Conservation (phyloP, 2,113 vertebrate genomes). For the Genyomyrus donnyi region DNA sequence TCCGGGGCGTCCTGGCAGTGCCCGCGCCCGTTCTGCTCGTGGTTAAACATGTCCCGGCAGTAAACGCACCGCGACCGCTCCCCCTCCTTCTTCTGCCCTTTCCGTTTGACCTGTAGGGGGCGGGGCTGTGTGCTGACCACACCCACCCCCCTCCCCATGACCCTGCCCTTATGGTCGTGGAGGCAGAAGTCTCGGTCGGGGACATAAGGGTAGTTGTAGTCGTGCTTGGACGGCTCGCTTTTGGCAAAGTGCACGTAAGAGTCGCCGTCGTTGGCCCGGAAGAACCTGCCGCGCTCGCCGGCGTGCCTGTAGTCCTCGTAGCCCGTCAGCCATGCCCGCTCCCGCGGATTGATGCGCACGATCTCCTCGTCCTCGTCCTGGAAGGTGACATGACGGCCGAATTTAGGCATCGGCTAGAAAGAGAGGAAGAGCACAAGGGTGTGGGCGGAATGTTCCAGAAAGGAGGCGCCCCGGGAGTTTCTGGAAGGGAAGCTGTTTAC, state of each 20-base stretch:
- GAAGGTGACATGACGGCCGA: conserved; percentile 77
- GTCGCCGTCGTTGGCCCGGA: conserved; percentile 60
- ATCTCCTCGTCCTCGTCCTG: conserved; percentile 84
- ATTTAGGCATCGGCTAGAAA: conserved; percentile 58
- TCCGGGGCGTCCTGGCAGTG: conserved; percentile 89
- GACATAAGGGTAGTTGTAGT: conserved; percentile 80
- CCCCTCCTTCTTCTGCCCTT: conserved; percentile 63
- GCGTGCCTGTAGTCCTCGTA: conserved; percentile 90
- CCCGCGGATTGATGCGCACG: conserved; percentile 82
- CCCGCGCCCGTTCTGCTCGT: conserved; percentile 77
- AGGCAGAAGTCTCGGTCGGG: conserved; percentile 62
- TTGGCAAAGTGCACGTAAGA: conserved; percentile 83
- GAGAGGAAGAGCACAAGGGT: neutral
- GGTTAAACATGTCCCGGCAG: conserved; percentile 89
- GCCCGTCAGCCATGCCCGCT: conserved; percentile 83
- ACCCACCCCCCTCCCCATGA: conserved; percentile 24
- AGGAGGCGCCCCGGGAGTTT: too few relatives aligned
- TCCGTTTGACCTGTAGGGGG: conserved; percentile 55
- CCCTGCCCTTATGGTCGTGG: conserved; percentile 63
- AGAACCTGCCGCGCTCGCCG: conserved; percentile 61
- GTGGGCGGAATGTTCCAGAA: neutral
- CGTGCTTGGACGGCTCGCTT: conserved; percentile 73
- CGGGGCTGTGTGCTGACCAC: conserved; percentile 79
- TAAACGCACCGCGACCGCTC: conserved; percentile 80
- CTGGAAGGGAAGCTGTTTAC: neutral